These are phyloP conservation scores for Cerceris ruficornis DNA, from an alignment of 2,888 invertebrate species.

Conservation along the genomic window DNA sequence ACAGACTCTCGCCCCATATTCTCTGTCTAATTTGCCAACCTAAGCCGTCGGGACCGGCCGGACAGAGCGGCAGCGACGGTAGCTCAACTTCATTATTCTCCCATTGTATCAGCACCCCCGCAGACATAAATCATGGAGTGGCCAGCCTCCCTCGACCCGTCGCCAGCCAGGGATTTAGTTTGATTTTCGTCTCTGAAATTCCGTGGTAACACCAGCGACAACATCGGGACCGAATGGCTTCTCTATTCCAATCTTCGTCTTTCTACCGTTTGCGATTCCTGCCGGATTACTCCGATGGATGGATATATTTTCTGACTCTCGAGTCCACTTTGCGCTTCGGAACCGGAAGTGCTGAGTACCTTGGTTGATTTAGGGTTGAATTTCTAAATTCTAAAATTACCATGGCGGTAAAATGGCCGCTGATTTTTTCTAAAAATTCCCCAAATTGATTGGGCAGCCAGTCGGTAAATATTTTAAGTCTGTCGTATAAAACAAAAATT, in stretches of 20 bases:
- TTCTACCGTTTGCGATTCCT: conserved; percentile 32
- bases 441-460: too few species aligned
- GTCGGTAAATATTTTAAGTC: too few species aligned
- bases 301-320: conserved; percentile 6
- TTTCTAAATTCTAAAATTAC: too few species aligned
- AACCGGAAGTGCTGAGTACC: too few species aligned
- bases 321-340: neutral
- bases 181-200: conserved; percentile 68
- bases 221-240: conserved; percentile 30
- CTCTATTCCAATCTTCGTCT: conserved; percentile 64
- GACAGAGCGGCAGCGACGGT: conserved; percentile 64
- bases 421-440: too few species aligned
- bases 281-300: conserved; percentile 19
- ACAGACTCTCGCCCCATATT: conserved; percentile 68
- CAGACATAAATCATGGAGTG: conserved; percentile 76
- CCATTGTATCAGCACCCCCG: conserved; percentile 78
- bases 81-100: conserved; percentile 80
- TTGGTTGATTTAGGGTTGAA: too few species aligned
- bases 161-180: conserved; percentile 67
- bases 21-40: conserved; percentile 77
- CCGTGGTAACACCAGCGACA: conserved; percentile 49
- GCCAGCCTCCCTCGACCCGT: conserved; percentile 42
- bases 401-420: too few species aligned
- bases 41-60: conserved; percentile 72
- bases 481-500: too few species aligned